Percentiles rank a stretch among this genome's conserved stretches.
Conservation (phyloP, 2,888 invertebrate species). For the Petrophora chlorosata region DNA sequence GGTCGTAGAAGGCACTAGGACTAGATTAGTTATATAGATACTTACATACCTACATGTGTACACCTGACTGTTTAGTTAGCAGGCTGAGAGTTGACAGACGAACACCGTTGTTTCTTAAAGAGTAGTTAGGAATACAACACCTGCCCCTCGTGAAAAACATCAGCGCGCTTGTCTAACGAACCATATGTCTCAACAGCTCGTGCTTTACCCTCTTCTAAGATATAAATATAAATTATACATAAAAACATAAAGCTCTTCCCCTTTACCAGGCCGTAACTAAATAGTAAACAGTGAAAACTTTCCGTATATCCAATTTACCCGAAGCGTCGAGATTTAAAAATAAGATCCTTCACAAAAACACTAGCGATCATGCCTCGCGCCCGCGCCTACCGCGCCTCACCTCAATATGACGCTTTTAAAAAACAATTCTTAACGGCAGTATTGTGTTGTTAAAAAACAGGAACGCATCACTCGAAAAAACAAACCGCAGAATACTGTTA, state of each 20-base stretch:
- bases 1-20: too few species aligned
- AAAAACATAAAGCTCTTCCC: constrained; percentile 66
- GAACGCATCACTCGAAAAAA: constrained; percentile 77
- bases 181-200: constrained; percentile 71
- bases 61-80: constrained; percentile 11
- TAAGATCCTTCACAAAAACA: constrained; percentile 71
- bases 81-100: constrained; percentile 9
- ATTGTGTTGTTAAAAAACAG: constrained; percentile 83
- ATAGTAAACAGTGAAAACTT: constrained; percentile 60
- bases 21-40: too few species aligned
- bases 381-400: constrained; percentile 57
- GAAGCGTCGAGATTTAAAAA: constrained; percentile 74
- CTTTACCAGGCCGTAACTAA: constrained; percentile 76
- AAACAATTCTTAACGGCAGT: constrained; percentile 76
- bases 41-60: background rate
- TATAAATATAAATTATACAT: constrained; percentile 61
- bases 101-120: constrained; percentile 30
- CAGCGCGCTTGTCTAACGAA: constrained; percentile 63
- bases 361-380: constrained; percentile 68
- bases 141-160: constrained; percentile 56
- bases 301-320: constrained; percentile 67
- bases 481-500: constrained; percentile 79
- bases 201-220: constrained; percentile 58
- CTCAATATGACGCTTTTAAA: constrained; percentile 79
- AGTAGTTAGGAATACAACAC: constrained; percentile 52